phyloP scores from a whole-genome alignment of 2,797 vertebrate genomes.

The Austrolebias charrua region DNA sequence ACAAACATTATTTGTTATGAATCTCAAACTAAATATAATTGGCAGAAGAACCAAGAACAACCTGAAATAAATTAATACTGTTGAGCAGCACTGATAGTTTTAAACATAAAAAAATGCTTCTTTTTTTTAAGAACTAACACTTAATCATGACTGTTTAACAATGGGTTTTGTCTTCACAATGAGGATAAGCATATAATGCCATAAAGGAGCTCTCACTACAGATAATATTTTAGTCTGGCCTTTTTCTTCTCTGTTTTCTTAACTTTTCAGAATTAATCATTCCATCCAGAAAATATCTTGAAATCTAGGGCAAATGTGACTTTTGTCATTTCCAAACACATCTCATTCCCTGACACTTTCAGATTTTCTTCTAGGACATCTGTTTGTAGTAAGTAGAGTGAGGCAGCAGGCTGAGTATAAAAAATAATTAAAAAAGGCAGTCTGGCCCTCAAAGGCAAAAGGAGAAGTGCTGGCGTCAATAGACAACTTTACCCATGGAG shows the following conservation, averaged over 20 bases:
- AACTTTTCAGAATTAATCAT: constrained; percentile 3
- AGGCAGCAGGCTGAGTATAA: constrained; percentile 52
- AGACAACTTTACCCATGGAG: constrained; percentile 41
- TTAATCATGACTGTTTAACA: not conserved
- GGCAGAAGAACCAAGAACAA: no score
- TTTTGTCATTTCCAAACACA: constrained; percentile 9
- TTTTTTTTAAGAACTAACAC: constrained; percentile 8
- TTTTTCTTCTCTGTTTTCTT: constrained; percentile 1
- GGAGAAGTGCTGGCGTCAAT: constrained; percentile 46
- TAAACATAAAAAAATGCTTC: not conserved
- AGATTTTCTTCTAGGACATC: constrained; percentile 45
- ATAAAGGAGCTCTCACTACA: constrained; percentile 25
- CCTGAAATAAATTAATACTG: not conserved
- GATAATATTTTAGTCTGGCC: constrained; percentile 9
- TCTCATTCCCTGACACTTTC: constrained; percentile 31
- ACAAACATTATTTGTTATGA: not conserved
- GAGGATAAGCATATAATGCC: constrained; percentile 20
- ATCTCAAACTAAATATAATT: not conserved
- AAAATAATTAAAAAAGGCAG: constrained; percentile 34
- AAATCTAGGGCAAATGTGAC: no score
- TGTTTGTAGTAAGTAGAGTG: constrained; percentile 56
- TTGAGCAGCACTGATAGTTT: not conserved
- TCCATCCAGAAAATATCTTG: no score
- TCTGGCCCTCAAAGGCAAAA: constrained; percentile 32
- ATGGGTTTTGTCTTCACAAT: constrained; percentile 3